phyloP scores from a whole-genome alignment of 2,113 vertebrate species.

The Anas platyrhynchos region DNA sequence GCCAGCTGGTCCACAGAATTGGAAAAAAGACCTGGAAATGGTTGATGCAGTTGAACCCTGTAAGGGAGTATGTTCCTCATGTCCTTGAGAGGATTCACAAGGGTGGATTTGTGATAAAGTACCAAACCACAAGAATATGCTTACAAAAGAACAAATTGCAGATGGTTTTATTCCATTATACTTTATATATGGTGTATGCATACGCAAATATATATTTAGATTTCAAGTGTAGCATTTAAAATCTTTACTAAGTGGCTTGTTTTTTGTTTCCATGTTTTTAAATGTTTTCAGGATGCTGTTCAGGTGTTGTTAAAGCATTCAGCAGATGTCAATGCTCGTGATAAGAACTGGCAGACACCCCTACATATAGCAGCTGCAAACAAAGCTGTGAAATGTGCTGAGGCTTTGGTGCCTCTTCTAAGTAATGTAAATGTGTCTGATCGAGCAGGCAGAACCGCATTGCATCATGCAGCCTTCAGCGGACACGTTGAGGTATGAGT shows the following conservation, averaged over 20 bases:
- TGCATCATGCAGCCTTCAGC: constrained; percentile 98
- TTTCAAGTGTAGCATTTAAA: background rate
- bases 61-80: background rate
- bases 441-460: constrained; percentile 92
- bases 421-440: constrained; percentile 98
- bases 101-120: background rate
- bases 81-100: background rate
- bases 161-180: background rate
- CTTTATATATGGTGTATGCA: background rate
- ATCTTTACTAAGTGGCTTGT: background rate
- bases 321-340: constrained; percentile 95
- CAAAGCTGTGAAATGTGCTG: constrained; percentile 96
- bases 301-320: constrained; percentile 98
- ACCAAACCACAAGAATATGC: background rate
- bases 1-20: background rate
- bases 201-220: background rate
- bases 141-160: background rate
- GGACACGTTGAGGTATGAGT: constrained; percentile 91
- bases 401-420: constrained; percentile 93
- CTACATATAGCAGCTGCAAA: constrained; percentile 96
- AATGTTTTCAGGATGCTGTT: constrained; percentile 89
- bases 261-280: background rate
- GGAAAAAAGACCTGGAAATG: background rate
- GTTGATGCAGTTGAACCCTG: background rate
- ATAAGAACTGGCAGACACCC: constrained; percentile 99